Base-by-base conservation (phyloP, 2,113 vertebrate species). In the Burhinus oedicnemus region DNA sequence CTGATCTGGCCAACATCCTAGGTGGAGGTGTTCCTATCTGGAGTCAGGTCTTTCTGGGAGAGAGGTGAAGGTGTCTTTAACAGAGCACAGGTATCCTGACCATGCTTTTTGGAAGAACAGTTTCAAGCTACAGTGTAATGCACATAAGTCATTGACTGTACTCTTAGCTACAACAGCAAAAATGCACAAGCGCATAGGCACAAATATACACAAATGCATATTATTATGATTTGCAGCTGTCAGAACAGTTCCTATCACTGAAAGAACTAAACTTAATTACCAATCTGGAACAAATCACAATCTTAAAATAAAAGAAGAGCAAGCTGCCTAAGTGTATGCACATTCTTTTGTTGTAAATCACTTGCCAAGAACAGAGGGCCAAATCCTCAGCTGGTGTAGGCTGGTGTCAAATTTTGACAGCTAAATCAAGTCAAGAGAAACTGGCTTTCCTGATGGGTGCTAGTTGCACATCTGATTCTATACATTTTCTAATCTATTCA, bases 251-350 rank as follows among this genome's bases (percentile, higher is more conserved):
- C 83, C 87, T 97, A 34, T 92, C 80, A 76, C 30, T 0, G 0
- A 87, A 97, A 84, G 69, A 83, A 68, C 72, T 92, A 87, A 92
- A 96, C 44, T 96, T 79, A 94, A 95, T 95, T 87, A 85, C 65
- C 66, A 94, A 71, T 95, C 86, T 95, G 93, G 91, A 97, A 95
- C 0, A 0, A 92, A 95, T 97, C 52, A 87, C 1, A 6, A 58
- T 82, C 77, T 82, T 84, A 87, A 95, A 94, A 91, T 80, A 74
- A 75, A 94, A 81, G 42, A 92, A 60, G 42, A 89, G 65, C 47
- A 95, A 92, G 62, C 65, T 78, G 83, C 69, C 75, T 89, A 81
- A 94, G 13, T 71, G 34, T 29, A 65, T 81, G 60, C 86, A 61
- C 65, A 74, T 91, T 95, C 57, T 87, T 95, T 38, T 61, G 54